These are phyloP conservation scores for Caenorhabditis sp. DNA, from an alignment of 2,888 invertebrate genomes.

Conservation along the genomic window DNA sequence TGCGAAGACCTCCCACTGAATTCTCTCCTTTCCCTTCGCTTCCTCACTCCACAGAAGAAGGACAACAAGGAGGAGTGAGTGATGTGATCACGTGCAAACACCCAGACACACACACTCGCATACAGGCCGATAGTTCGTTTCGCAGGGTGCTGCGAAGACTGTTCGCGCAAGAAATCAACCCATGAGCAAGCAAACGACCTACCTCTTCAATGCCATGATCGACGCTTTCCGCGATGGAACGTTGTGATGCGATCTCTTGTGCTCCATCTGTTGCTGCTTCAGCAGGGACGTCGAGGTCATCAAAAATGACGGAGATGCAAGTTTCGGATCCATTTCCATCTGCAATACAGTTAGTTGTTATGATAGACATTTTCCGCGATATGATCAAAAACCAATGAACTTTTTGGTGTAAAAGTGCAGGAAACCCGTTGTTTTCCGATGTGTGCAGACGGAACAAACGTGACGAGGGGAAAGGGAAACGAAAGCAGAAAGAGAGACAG, in stretches of 20 bases:
- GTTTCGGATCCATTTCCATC: conserved; percentile 47
- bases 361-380: neutral
- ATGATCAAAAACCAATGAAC: conserved; percentile 24
- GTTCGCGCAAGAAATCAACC: neutral
- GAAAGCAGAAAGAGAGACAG: conserved; percentile 25
- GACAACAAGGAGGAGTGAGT: conserved; percentile 37
- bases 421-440: conserved; percentile 23
- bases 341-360: conserved; percentile 16
- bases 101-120: conserved; percentile 44
- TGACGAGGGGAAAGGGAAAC: conserved; percentile 12
- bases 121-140: conserved; percentile 10
- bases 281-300: conserved; percentile 17
- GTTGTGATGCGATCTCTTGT: conserved; percentile 63
- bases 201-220: conserved; percentile 71
- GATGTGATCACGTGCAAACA: conserved; percentile 59
- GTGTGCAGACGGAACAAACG: conserved; percentile 25
- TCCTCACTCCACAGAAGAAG: conserved; percentile 39
- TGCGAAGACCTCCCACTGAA: conserved; percentile 50
- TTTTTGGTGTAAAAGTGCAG: conserved; percentile 25
- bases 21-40: too few relatives aligned
- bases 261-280: conserved; percentile 26
- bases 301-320: conserved; percentile 30
- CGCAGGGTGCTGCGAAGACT: conserved; percentile 29
- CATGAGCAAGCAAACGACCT: conserved; percentile 8
- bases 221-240: conserved; percentile 69